phyloP scores from a whole-genome alignment of 2,113 vertebrate genomes.

The Oceanodroma tethys region DNA sequence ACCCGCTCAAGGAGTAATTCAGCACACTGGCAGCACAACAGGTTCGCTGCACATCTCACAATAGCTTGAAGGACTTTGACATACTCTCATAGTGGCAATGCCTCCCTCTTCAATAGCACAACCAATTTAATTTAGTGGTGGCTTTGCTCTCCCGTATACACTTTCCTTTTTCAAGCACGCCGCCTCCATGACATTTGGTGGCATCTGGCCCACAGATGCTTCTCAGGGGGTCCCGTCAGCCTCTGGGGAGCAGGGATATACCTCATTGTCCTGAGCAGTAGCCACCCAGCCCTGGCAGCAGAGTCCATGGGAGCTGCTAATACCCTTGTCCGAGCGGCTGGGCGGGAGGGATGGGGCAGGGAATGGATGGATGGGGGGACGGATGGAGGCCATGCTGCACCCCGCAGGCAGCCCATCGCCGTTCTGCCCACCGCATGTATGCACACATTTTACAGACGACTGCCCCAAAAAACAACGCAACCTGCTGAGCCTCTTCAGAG shows the following conservation, averaged over 20 bases:
- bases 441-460: accelerated
- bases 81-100: background rate
- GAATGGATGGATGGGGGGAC: too few relatives aligned
- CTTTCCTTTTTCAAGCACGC: background rate
- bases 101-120: background rate
- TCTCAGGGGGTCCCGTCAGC: background rate
- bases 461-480: background rate
- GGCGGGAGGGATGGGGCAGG: background rate
- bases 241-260: background rate
- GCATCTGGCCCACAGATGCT: background rate
- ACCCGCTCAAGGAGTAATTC: background rate
- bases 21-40: background rate
- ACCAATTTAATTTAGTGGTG: background rate
- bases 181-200: background rate
- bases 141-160: background rate
- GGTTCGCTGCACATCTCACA: background rate
- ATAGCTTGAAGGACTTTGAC: background rate
- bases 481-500: background rate
- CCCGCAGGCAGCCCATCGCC: background rate
- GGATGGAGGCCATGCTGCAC: background rate
- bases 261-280: background rate
- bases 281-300: background rate
- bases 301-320: accelerated
- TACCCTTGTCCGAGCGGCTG: background rate
- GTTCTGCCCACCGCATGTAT: accelerated